Conservation (phyloP, 2,888 invertebrate genomes). For the Uloborus plumipes region DNA sequence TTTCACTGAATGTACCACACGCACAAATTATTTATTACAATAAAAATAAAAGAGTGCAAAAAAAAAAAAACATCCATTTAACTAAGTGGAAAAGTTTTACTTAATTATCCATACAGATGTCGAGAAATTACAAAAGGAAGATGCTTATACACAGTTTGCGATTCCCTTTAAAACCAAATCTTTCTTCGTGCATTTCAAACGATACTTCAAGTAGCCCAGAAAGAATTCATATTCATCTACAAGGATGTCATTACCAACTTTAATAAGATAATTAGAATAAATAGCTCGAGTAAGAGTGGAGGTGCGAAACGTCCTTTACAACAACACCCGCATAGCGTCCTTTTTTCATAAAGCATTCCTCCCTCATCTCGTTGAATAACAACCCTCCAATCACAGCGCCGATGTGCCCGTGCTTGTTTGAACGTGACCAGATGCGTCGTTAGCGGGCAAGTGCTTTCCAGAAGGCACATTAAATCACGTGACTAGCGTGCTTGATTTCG, state of each 20-base stretch:
- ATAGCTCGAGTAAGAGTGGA: slow-evolving; percentile 19
- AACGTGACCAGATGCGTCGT: slow-evolving; percentile 49
- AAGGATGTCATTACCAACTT: slow-evolving; percentile 28
- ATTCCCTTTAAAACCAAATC: no score
- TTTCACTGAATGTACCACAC: no score
- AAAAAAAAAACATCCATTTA: no score
- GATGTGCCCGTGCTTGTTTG: slow-evolving; percentile 26
- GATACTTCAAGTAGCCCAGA: not conserved
- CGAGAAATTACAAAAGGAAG: no score
- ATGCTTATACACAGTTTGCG: no score
- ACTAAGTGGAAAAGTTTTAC: no score
- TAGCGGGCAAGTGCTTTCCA: slow-evolving; percentile 27
- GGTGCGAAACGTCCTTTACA: slow-evolving; percentile 27
- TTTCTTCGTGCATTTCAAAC: no score
- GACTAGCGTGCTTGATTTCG: slow-evolving; percentile 43
- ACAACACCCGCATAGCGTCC: not conserved
- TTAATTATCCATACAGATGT: no score
- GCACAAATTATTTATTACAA: no score
- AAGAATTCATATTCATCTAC: slow-evolving; percentile 15
- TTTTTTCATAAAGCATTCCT: no score
- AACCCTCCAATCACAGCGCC: slow-evolving; percentile 37
- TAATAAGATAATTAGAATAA: slow-evolving; percentile 49
- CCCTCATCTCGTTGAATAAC: slow-evolving; percentile 23
- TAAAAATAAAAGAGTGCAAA: no score
- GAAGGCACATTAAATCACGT: slow-evolving; percentile 43